A percentile compares a stretch with the other conserved stretches of the same genome.
Evolutionary conservation across 2,888 invertebrate genomes (phyloP).

Genomic region (Reticulitermes lucifugus): DNA sequence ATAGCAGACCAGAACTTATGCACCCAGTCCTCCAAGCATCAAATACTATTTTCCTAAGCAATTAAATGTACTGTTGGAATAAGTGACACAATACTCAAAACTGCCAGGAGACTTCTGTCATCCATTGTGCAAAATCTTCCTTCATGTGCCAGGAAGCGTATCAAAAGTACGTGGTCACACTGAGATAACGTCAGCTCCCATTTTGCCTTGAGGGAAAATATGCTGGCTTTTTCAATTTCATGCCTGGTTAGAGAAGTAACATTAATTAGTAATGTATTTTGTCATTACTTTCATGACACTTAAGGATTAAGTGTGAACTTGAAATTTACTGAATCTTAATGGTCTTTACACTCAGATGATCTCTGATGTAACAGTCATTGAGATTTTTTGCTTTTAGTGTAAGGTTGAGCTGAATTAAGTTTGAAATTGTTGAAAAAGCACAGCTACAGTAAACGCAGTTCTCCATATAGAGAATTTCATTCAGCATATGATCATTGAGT

Average conservation of each 20-base stretch:
- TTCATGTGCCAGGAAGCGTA: no score
- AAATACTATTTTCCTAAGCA: no score
- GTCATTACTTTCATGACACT: background rate
- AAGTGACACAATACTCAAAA: no score
- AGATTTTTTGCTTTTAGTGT: background rate
- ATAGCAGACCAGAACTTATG: no score
- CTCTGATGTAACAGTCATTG: background rate
- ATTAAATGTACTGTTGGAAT: no score
- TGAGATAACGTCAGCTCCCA: constrained; percentile 30
- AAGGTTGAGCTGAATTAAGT: background rate
- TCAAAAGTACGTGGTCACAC: background rate
- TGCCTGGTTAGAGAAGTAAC: background rate
- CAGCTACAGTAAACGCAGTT: background rate
- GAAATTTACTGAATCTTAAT: no score
- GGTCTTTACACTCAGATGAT: background rate
- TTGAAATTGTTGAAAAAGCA: constrained; percentile 12
- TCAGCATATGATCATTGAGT: background rate
- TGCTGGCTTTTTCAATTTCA: constrained; percentile 30
- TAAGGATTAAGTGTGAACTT: background rate
- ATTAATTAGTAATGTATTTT: background rate
- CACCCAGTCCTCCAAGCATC: no score
- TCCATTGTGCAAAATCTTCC: no score
- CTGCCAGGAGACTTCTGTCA: no score
- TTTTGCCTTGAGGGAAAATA: constrained; percentile 9
- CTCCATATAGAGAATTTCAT: background rate